Conservation (phyloP, 2,888 invertebrate genomes). For the Nomada fucata region DNA sequence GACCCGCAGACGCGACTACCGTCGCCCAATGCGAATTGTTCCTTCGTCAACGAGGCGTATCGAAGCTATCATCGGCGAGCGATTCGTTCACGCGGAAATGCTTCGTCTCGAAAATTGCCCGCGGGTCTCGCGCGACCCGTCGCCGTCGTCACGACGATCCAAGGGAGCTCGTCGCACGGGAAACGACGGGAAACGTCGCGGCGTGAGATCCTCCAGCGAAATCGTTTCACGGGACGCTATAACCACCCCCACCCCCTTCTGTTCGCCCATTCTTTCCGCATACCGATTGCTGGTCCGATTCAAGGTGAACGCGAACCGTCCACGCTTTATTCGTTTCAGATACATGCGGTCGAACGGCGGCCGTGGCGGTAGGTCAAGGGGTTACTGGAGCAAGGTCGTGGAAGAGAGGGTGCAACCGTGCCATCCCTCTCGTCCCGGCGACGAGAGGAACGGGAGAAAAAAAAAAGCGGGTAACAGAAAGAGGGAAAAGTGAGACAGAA, state of each 20-base stretch:
- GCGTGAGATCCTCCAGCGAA: neutral
- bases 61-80: too few relatives aligned
- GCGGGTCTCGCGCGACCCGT: too few relatives aligned
- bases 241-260: neutral
- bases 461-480: neutral
- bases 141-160: too few relatives aligned
- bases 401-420: conserved; percentile 59
- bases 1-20: too few relatives aligned
- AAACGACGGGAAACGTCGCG: neutral
- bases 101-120: too few relatives aligned
- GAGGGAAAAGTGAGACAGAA: conserved; percentile 2
- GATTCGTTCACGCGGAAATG: too few relatives aligned
- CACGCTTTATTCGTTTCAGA: conserved; percentile 62
- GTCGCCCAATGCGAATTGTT: too few relatives aligned
- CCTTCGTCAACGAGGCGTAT: too few relatives aligned
- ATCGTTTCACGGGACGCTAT: neutral
- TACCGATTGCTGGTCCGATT: conserved; percentile 22
- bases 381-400: conserved; percentile 74
- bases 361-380: conserved; percentile 69
- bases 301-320: conserved; percentile 33
- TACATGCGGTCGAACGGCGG: conserved; percentile 58
- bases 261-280: neutral
- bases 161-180: too few relatives aligned
- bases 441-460: conserved; percentile 16
- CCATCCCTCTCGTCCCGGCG: conserved; percentile 47